phyloP scores from a whole-genome alignment of 2,888 invertebrate genomes.

The Philopedon plagiatum region DNA sequence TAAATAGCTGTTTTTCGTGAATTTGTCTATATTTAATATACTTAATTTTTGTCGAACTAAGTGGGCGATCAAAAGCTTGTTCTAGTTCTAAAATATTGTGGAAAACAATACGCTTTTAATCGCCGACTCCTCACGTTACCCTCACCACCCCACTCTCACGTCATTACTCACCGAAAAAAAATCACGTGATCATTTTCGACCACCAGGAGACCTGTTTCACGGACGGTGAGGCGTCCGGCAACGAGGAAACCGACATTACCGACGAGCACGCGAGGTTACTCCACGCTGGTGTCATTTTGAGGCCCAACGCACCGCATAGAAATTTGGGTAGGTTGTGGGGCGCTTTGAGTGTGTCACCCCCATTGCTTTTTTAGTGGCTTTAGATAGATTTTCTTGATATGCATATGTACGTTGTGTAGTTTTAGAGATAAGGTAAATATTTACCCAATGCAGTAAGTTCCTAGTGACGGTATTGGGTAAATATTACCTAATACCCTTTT shows the following conservation, averaged over 20 bases:
- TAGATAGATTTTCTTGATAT: no score
- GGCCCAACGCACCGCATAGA: slow-evolving; percentile 64
- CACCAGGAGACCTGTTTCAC: slow-evolving; percentile 71
- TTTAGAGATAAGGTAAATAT: no score
- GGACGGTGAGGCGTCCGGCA: slow-evolving; percentile 74
- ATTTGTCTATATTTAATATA: neutral
- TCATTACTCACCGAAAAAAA: neutral
- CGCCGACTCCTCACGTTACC: neutral
- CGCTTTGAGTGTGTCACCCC: slow-evolving; percentile 15
- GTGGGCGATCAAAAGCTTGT: no score
- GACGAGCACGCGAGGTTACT: slow-evolving; percentile 82
- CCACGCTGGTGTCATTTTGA: slow-evolving; percentile 67
- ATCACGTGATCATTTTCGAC: slow-evolving; percentile 41
- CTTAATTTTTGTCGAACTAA: neutral
- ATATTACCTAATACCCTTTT: no score
- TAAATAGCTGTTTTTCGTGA: no score
- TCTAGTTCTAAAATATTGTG: no score
- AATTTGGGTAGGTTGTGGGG: slow-evolving; percentile 64
- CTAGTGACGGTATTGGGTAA: no score
- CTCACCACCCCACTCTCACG: neutral
- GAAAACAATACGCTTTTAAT: neutral
- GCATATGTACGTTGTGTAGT: no score
- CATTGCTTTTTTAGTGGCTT: slow-evolving; percentile 11
- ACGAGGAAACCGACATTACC: slow-evolving; percentile 78
- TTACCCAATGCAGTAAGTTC: no score